phyloP scores from a whole-genome alignment of 2,797 vertebrate genomes.

The Neopelma chrysocephalum region DNA sequence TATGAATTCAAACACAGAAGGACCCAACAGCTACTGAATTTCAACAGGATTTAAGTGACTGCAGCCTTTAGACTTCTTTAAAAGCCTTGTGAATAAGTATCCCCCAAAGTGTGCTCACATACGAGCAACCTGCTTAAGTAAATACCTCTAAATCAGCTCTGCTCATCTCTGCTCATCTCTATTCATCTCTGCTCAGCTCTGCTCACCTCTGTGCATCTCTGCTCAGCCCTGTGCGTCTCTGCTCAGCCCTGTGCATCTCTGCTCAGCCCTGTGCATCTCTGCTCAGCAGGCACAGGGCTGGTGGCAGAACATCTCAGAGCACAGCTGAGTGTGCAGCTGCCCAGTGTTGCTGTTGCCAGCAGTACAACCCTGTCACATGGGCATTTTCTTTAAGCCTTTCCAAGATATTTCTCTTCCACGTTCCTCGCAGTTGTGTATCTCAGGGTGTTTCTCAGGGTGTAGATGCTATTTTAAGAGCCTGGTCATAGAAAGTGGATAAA shows the following conservation, averaged over 20 bases:
- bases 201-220: neutral
- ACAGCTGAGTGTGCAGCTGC: neutral
- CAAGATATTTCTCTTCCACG: neutral
- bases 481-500: neutral
- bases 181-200: too few species aligned
- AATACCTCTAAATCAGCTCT: neutral
- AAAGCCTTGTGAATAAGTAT: neutral
- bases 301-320: neutral
- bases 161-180: neutral
- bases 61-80: neutral
- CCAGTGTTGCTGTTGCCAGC: neutral
- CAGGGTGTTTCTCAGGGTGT: too few species aligned
- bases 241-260: neutral
- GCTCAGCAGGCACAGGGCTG: neutral
- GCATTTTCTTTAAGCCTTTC: neutral
- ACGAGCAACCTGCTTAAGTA: neutral
- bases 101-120: neutral
- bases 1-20: neutral
- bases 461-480: neutral
- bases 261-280: neutral
- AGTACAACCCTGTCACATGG: fast-evolving
- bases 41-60: neutral
- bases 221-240: neutral
- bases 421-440: neutral
- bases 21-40: neutral